Conservation (phyloP, 23 tunicate species). For the Trididemnum nubilum region DNA sequence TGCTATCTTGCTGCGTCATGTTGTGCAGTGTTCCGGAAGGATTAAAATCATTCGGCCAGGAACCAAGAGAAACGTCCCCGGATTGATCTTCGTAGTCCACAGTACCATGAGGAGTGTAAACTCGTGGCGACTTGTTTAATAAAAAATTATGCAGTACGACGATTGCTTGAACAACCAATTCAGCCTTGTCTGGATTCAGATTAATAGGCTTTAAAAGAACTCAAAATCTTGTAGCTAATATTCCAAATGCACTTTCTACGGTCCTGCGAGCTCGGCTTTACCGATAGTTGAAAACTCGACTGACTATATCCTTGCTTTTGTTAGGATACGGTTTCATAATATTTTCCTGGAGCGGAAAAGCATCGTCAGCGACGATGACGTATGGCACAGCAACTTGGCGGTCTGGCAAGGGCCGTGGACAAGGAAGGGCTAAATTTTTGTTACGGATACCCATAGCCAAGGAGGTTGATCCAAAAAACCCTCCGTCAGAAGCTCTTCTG, state of each 20-base stretch:
- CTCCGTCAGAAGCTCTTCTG: constrained; percentile 15
- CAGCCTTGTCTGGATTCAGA: constrained; percentile 15
- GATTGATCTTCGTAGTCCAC: constrained; percentile 2
- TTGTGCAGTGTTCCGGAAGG: background rate
- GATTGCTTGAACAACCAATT: constrained; percentile 11
- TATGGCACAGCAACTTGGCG: background rate
- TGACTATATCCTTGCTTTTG: constrained; percentile 11
- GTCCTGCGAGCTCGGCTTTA: background rate
- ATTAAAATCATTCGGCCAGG: background rate
- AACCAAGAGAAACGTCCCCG: background rate
- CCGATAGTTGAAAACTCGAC: constrained; percentile 8
- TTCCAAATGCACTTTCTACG: constrained; percentile 21
- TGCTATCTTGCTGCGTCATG: background rate
- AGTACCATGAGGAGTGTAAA: constrained; percentile 6
- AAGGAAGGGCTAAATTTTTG: background rate
- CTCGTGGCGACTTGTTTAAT: background rate
- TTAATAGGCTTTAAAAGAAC: background rate
- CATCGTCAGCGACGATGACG: constrained; percentile 27
- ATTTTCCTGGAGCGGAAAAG: constrained; percentile 30
- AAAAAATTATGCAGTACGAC: constrained; percentile 3
- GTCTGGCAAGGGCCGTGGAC: constrained; percentile 1
- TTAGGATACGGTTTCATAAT: constrained; percentile 20
- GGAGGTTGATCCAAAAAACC: background rate
- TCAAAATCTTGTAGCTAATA: background rate
- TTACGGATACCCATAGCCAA: background rate